phyloP scores from a whole-genome alignment of 2,113 vertebrate species.

The Centrocercus urophasianus region DNA sequence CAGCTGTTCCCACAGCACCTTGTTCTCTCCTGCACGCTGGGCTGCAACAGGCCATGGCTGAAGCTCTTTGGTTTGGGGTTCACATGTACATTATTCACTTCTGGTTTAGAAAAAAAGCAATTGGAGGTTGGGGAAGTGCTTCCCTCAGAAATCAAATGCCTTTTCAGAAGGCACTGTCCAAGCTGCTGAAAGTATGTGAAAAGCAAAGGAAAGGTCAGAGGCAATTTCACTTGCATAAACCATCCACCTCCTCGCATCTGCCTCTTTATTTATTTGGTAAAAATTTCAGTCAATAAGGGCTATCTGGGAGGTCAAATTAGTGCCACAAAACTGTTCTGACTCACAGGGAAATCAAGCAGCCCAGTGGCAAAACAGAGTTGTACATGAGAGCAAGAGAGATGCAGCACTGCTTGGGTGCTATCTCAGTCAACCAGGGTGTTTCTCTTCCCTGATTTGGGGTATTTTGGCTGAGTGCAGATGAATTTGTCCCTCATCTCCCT shows the following conservation, averaged over 20 bases:
- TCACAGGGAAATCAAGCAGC: background rate
- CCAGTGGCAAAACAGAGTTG: accelerated
- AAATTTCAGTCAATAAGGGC: accelerated
- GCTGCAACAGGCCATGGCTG: background rate
- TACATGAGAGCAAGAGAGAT: accelerated
- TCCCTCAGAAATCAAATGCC: background rate
- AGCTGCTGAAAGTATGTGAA: accelerated
- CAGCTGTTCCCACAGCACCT: accelerated
- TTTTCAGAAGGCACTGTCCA: background rate
- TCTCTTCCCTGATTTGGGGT: background rate
- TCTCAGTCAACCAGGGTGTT: background rate
- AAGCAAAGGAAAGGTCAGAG: background rate
- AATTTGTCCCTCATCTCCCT: accelerated
- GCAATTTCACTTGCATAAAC: background rate
- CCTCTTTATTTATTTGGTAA: background rate
- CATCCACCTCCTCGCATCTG: background rate
- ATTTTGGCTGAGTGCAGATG: background rate
- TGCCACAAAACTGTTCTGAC: background rate
- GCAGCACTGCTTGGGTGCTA: background rate
- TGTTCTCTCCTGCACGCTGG: background rate
- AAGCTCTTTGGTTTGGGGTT: background rate
- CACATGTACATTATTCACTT: background rate
- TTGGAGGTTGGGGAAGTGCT: background rate
- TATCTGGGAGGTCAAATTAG: background rate
- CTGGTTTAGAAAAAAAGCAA: background rate